These are phyloP conservation scores for Yponomeuta sedellus DNA, from an alignment of 2,888 invertebrate genomes.

Conservation along the genomic window DNA sequence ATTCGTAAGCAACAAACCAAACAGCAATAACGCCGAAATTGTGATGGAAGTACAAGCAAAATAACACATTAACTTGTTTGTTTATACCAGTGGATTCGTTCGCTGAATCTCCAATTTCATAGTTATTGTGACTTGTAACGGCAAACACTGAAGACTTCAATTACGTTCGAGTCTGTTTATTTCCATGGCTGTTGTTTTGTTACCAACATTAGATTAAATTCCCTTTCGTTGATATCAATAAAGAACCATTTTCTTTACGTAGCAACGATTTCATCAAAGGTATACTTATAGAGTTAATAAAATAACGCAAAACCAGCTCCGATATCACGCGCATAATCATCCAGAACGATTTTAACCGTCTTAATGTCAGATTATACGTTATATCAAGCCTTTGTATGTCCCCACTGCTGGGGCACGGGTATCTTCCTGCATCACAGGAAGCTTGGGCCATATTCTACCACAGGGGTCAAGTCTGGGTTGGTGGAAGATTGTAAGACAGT, in stretches of 20 bases:
- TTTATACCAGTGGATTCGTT: background rate
- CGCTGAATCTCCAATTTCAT: background rate
- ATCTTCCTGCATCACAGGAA: too few relatives aligned
- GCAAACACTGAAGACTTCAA: background rate
- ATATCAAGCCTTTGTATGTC: too few relatives aligned
- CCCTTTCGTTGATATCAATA: background rate
- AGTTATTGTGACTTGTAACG: background rate
- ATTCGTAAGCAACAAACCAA: too few relatives aligned
- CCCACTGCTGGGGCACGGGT: too few relatives aligned
- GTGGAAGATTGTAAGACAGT: too few relatives aligned
- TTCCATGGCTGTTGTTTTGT: background rate
- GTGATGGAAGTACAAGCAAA: background rate
- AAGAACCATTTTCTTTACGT: background rate
- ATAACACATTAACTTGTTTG: background rate
- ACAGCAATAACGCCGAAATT: background rate
- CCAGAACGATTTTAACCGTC: too few relatives aligned
- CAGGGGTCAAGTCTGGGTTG: too few relatives aligned
- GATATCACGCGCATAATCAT: too few relatives aligned
- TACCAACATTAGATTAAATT: background rate
- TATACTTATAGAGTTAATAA: too few relatives aligned
- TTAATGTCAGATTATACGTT: too few relatives aligned
- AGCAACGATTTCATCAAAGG: background rate
- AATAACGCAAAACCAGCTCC: too few relatives aligned
- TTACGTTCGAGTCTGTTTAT: background rate
- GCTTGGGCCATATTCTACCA: too few relatives aligned